Conservation (phyloP, 37 sponge, comb jelly and placozoan species). For the Eunapius fragilis region DNA sequence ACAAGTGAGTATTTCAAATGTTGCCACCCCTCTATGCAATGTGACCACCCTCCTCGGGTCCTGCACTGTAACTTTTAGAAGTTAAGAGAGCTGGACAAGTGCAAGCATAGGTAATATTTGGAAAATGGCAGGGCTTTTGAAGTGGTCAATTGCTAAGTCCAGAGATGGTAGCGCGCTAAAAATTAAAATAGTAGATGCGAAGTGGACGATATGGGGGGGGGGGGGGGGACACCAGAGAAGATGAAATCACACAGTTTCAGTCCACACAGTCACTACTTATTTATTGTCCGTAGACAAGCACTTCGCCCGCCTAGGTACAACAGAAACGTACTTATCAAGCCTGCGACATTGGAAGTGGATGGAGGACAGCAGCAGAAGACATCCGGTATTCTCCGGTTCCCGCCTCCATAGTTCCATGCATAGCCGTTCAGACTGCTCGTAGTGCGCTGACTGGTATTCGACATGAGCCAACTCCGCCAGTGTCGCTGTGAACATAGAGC, state of each 20-base stretch:
- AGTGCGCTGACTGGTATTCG: constrained; percentile 92
- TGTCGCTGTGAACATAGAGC: constrained; percentile 35
- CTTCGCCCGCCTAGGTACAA: no score
- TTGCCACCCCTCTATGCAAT: no score
- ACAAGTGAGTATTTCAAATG: neutral
- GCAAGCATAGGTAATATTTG: neutral
- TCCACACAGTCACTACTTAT: neutral
- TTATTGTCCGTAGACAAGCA: neutral
- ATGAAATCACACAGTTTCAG: no score
- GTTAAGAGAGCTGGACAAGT: neutral
- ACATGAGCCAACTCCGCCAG: constrained; percentile 95
- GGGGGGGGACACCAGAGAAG: no score
- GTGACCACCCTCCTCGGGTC: no score
- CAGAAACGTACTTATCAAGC: constrained; percentile 96
- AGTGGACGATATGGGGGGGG: no score
- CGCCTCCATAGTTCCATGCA: constrained; percentile 97
- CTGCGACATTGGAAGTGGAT: constrained; percentile 98
- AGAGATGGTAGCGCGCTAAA: no score
- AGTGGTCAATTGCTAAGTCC: no score
- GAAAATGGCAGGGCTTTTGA: no score
- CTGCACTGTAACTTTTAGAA: neutral
- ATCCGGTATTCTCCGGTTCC: constrained; percentile 97
- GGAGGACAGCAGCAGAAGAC: constrained; percentile 95
- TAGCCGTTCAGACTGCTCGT: constrained; percentile 90
- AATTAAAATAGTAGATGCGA: no score